These are phyloP conservation scores for Proteles cristata DNA, from an alignment of 2,113 vertebrate species.

Conservation along the genomic window DNA sequence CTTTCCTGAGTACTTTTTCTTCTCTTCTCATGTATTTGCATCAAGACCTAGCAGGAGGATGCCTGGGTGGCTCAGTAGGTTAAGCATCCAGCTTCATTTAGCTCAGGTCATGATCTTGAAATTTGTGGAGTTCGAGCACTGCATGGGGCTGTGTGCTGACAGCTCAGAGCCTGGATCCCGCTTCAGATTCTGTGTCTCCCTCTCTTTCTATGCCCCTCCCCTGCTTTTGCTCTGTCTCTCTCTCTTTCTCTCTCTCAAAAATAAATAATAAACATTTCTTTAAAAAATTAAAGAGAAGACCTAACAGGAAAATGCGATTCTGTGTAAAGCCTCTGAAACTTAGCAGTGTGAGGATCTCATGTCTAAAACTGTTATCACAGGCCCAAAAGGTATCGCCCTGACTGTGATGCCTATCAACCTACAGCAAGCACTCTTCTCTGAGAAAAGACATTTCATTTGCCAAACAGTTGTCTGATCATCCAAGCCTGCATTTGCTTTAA, in stretches of 20 bases:
- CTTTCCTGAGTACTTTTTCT: background rate
- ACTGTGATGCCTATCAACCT: background rate
- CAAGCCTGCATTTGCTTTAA: conserved; percentile 17
- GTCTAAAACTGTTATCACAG: conserved; percentile 25
- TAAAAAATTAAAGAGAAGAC: background rate
- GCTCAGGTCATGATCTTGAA: no score
- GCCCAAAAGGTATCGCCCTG: background rate
- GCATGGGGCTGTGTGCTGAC: no score
- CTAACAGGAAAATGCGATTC: background rate
- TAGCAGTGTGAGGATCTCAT: background rate
- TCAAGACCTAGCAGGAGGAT: background rate
- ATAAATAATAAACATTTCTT: no score
- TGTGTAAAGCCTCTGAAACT: background rate
- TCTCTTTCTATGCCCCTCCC: no score
- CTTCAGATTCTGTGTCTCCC: no score
- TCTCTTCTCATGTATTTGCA: background rate
- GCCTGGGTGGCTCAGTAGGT: no score
- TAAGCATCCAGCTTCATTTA: no score
- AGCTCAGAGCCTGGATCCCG: no score
- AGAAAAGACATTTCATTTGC: conserved; percentile 43
- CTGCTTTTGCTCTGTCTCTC: no score
- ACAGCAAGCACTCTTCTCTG: conserved; percentile 33
- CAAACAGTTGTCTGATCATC: background rate
- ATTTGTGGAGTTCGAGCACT: no score
- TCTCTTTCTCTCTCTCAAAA: no score